Percentiles rank a stretch among this genome's conserved stretches.
phyloP scores from a whole-genome alignment of 2,797 vertebrate species.

The Leptodactylus fallax region DNA sequence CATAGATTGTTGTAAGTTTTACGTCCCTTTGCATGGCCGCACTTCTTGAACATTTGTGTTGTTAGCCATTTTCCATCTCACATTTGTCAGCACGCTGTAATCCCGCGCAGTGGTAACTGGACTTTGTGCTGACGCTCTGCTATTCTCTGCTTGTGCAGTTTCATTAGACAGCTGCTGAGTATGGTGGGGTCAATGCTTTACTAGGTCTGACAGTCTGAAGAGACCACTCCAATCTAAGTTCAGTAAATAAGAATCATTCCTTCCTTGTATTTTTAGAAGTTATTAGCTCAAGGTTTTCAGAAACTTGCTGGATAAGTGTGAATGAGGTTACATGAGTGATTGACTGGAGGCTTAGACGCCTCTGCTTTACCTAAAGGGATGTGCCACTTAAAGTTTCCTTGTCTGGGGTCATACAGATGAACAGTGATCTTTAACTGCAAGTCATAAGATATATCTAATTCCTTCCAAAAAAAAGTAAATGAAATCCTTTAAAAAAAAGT shows the following conservation, averaged over 20 bases:
- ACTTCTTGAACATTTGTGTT: neutral
- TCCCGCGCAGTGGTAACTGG: neutral
- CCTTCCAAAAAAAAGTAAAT: too few species aligned
- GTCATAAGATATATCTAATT: too few species aligned
- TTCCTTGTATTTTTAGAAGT: neutral
- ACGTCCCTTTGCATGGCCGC: neutral
- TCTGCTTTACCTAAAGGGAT: neutral
- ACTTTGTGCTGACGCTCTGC: constrained; percentile 7
- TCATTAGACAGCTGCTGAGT: neutral
- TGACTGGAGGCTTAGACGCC: neutral
- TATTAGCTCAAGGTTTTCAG: neutral
- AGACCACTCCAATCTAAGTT: neutral
- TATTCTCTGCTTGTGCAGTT: neutral
- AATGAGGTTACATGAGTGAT: neutral
- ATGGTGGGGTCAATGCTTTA: neutral
- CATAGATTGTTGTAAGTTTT: neutral
- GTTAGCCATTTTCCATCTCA: neutral
- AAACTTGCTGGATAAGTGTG: neutral
- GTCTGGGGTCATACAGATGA: too few species aligned
- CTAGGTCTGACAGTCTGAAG: constrained; percentile 25
- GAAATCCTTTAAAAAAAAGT: too few species aligned
- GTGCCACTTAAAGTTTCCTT: neutral
- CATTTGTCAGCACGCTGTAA: neutral
- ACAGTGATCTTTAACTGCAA: too few species aligned
- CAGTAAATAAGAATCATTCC: neutral